Evolutionary conservation across 2,113 vertebrate genomes (phyloP).

Genomic region (Emydura subglobosa): DNA sequence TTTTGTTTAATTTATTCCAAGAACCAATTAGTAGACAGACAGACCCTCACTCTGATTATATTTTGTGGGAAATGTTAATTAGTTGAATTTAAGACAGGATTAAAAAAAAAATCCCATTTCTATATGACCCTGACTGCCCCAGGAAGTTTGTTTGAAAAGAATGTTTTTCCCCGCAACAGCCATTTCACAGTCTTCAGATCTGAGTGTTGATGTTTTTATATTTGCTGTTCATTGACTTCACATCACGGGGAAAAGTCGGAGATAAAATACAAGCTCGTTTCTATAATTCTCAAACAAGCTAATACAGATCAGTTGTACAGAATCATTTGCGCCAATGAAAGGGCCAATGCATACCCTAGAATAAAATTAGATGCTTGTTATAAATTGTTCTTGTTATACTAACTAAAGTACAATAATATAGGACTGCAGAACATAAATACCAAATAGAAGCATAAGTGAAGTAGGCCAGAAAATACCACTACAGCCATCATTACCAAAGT

Average conservation of each 20-base stretch:
- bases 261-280: background rate
- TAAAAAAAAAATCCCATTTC: background rate
- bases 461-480: background rate
- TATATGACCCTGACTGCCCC: background rate
- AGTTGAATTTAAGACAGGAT: background rate
- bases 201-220: background rate
- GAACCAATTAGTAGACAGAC: background rate
- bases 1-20: background rate
- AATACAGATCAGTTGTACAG: background rate
- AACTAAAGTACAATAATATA: background rate
- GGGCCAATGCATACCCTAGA: background rate
- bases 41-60: background rate
- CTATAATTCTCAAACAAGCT: background rate
- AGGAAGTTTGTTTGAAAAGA: background rate
- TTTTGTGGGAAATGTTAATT: background rate
- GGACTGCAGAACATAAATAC: slow-evolving; percentile 52
- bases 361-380: background rate
- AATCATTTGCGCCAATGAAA: background rate
- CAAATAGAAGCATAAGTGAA: background rate
- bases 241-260: background rate
- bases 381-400: background rate
- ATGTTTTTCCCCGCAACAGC: background rate
- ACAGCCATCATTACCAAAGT: background rate
- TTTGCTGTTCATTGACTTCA: background rate
- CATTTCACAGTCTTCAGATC: background rate